These are phyloP conservation scores for Acipenser ruthenus DNA, from an alignment of 2,797 vertebrate species.

Conservation along the genomic window DNA sequence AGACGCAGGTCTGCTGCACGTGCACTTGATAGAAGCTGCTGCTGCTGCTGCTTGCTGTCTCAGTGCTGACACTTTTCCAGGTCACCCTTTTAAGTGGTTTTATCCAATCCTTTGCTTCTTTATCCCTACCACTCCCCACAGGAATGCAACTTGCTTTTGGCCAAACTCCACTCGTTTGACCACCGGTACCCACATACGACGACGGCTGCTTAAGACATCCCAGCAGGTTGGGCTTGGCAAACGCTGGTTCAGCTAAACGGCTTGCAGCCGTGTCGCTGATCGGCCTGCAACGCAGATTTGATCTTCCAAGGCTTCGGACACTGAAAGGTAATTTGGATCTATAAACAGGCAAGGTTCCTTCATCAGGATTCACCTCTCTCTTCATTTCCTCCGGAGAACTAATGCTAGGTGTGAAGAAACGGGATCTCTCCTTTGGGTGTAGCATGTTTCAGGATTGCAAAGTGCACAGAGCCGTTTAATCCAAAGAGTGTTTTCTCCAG, in stretches of 20 bases:
- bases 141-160: conserved; percentile 2
- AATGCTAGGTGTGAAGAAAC: conserved; percentile 7
- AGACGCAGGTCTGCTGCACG: conserved; percentile 28
- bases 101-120: background rate
- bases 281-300: background rate
- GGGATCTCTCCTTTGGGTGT: conserved; percentile 16
- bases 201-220: background rate
- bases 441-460: conserved; percentile 2
- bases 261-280: background rate
- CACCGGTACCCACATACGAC: too few relatives aligned
- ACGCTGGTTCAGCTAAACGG: background rate
- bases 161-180: background rate
- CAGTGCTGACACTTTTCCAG: conserved; percentile 6
- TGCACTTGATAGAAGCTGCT: conserved; percentile 22
- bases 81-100: conserved; percentile 8
- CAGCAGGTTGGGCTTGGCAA: background rate
- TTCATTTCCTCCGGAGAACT: conserved; percentile 17
- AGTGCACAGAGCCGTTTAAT: background rate
- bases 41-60: conserved; percentile 1
- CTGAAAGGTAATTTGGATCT: conserved; percentile 6
- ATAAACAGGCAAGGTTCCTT: background rate
- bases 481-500: too few relatives aligned
- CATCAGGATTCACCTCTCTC: conserved; percentile 1
- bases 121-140: background rate
- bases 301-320: background rate